phyloP scores from a whole-genome alignment of 2,113 vertebrate species.

The Anolis carolinensis region DNA sequence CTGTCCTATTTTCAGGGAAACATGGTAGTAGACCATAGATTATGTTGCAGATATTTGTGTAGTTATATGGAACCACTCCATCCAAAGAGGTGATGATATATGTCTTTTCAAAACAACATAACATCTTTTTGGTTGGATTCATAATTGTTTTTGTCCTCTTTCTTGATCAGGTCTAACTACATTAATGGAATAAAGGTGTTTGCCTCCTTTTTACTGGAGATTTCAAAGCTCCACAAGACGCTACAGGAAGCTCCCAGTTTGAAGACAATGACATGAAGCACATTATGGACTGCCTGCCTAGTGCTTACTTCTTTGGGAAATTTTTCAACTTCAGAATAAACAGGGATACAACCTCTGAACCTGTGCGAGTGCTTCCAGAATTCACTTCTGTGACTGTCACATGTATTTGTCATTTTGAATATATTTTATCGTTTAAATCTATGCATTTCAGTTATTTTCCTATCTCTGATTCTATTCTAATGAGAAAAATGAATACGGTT shows the following conservation, averaged over 20 bases:
- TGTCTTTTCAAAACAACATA: background rate
- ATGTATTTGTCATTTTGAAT: background rate
- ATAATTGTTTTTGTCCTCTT: slow-evolving; percentile 4
- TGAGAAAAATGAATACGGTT: background rate
- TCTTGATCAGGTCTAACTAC: slow-evolving; percentile 75
- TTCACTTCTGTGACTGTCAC: background rate
- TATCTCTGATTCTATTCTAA: background rate
- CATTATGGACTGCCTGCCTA: background rate
- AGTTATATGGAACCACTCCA: too few species aligned
- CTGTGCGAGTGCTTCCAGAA: background rate
- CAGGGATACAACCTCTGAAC: background rate
- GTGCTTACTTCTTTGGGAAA: background rate
- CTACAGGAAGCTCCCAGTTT: background rate
- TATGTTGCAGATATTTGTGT: background rate
- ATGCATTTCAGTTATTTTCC: background rate
- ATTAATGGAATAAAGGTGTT: slow-evolving; percentile 80
- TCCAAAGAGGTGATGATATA: background rate
- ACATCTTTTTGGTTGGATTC: background rate
- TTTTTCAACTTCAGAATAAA: background rate
- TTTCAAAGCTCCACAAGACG: slow-evolving; percentile 68
- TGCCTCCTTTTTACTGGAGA: slow-evolving; percentile 76
- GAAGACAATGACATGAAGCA: background rate
- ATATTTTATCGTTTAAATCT: background rate
- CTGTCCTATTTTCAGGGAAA: too few species aligned
- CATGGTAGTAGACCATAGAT: background rate